Conservation (phyloP, 2,113 vertebrate genomes). For the Promerops cafer region DNA sequence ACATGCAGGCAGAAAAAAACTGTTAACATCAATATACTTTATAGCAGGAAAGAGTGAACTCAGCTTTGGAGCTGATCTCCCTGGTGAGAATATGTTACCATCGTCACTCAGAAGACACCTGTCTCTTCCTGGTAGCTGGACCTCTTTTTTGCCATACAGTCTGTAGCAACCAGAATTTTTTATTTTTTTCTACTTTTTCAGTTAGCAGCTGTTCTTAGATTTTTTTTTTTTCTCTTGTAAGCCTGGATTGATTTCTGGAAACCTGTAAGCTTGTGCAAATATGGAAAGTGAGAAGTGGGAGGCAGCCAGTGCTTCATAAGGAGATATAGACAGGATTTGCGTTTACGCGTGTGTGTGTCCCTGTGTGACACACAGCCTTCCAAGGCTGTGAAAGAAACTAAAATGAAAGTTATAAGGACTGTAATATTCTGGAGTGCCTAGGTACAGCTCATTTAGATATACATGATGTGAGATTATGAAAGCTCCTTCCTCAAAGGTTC, state of each 20-base stretch:
- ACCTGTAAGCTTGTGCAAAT: not conserved
- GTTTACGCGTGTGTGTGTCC: not conserved
- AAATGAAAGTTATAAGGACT: not conserved
- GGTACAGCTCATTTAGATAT: not conserved
- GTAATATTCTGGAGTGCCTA: not conserved
- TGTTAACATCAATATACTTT: constrained; percentile 61
- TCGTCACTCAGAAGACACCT: constrained; percentile 52
- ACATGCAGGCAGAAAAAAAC: constrained; percentile 47
- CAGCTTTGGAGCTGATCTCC: constrained; percentile 56
- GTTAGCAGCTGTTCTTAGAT: not conserved
- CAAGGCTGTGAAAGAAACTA: not conserved
- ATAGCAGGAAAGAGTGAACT: constrained; percentile 65
- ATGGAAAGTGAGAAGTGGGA: not conserved
- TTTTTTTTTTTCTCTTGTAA: not conserved
- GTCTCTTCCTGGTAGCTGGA: constrained; percentile 3
- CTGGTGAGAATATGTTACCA: constrained; percentile 18
- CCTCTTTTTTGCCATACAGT: not conserved
- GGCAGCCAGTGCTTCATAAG: not conserved
- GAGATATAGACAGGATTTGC: not conserved
- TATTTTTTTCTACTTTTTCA: not conserved
- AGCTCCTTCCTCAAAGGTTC: not conserved
- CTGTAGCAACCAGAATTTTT: not conserved
- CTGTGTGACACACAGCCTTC: too few relatives aligned
- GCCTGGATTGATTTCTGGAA: not conserved
- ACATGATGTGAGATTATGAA: not conserved